phyloP scores from a whole-genome alignment of 2,888 invertebrate genomes.

The Yponomeuta cagnagella region DNA sequence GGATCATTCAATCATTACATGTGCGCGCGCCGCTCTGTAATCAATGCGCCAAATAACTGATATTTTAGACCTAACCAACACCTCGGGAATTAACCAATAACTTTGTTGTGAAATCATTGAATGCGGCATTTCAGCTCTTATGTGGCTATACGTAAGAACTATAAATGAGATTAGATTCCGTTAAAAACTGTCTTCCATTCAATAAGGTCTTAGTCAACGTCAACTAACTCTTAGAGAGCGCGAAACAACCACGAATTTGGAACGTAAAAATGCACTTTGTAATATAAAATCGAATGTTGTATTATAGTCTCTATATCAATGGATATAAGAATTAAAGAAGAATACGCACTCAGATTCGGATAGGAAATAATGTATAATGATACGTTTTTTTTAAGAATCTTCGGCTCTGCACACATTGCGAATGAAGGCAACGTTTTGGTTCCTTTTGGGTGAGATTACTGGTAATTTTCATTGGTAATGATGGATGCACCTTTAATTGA shows the following conservation, averaged over 20 bases:
- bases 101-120: background rate
- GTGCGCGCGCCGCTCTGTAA: constrained; percentile 52
- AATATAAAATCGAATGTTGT: too few species aligned
- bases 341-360: background rate
- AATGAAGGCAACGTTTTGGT: background rate
- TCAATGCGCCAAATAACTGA: constrained; percentile 55
- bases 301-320: background rate
- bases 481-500: background rate
- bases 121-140: background rate
- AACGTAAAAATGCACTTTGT: too few species aligned
- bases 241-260: too few species aligned
- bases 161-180: background rate
- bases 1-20: constrained; percentile 40
- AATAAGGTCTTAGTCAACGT: too few species aligned
- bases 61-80: constrained; percentile 42
- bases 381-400: background rate
- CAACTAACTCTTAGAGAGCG: too few species aligned
- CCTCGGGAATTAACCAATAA: constrained; percentile 24
- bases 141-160: background rate
- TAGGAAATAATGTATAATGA: background rate
- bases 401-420: background rate
- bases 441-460: background rate
- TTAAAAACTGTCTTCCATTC: background rate
- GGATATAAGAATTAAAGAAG: background rate
- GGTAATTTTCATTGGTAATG: background rate